Evolutionary conservation across 2,113 vertebrate species (phyloP).

Genomic region (Ictidomys tridecemlineatus): DNA sequence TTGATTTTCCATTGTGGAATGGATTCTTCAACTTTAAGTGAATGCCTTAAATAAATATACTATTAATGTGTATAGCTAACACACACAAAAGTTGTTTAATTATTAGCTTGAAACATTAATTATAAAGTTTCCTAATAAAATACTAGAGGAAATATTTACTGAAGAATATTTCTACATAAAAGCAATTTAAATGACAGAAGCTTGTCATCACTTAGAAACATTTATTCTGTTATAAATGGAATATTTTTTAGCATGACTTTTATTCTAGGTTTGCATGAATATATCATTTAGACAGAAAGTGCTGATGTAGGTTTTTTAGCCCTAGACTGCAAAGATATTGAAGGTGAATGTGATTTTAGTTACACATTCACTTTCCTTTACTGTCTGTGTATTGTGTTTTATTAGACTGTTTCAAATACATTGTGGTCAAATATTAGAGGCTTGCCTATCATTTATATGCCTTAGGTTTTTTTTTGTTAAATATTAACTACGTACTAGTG

Average conservation of each 20-base stretch:
- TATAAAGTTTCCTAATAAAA: constrained; percentile 63
- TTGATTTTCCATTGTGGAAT: constrained; percentile 78
- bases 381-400: constrained; percentile 24
- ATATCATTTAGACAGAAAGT: constrained; percentile 57
- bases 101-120: constrained; percentile 64
- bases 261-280: constrained; percentile 60
- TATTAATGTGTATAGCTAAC: constrained; percentile 68
- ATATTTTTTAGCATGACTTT: constrained; percentile 58
- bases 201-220: constrained; percentile 62
- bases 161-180: constrained; percentile 69
- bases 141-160: constrained; percentile 54
- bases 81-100: constrained; percentile 11
- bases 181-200: constrained; percentile 70
- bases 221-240: constrained; percentile 73
- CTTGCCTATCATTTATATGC: constrained; percentile 40
- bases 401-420: constrained; percentile 34
- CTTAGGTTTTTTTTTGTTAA: constrained; percentile 18
- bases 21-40: constrained; percentile 29
- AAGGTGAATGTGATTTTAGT: constrained; percentile 66
- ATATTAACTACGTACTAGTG: constrained; percentile 44
- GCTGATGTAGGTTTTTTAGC: constrained; percentile 64
- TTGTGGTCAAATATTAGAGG: constrained; percentile 41
- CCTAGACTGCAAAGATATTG: constrained; percentile 52
- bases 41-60: constrained; percentile 25
- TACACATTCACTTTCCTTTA: not conserved